Conservation (phyloP, 2,888 invertebrate genomes). For the Hydropsyche betteni region DNA sequence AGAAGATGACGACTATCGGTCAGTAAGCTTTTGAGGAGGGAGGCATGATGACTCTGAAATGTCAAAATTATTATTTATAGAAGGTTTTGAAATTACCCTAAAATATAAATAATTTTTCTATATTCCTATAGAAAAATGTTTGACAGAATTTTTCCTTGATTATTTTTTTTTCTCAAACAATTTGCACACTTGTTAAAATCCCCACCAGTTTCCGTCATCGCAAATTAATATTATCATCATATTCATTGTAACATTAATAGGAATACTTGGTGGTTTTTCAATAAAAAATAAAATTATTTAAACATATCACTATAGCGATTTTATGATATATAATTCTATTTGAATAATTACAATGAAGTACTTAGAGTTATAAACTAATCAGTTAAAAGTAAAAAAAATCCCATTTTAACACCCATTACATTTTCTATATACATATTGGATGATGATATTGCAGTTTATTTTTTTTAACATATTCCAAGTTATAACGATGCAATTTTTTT, state of each 20-base stretch:
- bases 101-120: conserved; percentile 31
- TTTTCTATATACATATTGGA: conserved; percentile 19
- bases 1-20: conserved; percentile 36
- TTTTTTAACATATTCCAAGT: too few relatives aligned
- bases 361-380: conserved; percentile 25
- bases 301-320: conserved; percentile 26
- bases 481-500: too few relatives aligned
- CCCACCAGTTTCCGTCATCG: conserved; percentile 23
- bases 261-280: conserved; percentile 30
- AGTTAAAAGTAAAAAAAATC: conserved; percentile 13
- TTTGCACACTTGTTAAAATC: conserved; percentile 14
- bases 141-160: neutral
- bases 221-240: neutral
- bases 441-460: too few relatives aligned
- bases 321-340: conserved; percentile 24
- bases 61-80: conserved; percentile 35
- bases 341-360: conserved; percentile 27
- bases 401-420: conserved; percentile 26
- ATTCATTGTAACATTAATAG: conserved; percentile 17
- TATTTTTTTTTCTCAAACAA: conserved; percentile 9
- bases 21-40: conserved; percentile 36
- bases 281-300: conserved; percentile 30
- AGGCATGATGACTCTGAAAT: conserved; percentile 37
- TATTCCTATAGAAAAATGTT: conserved; percentile 31
- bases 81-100: conserved; percentile 32